Conservation (phyloP, 2,113 vertebrate genomes). For the Scortum barcoo region DNA sequence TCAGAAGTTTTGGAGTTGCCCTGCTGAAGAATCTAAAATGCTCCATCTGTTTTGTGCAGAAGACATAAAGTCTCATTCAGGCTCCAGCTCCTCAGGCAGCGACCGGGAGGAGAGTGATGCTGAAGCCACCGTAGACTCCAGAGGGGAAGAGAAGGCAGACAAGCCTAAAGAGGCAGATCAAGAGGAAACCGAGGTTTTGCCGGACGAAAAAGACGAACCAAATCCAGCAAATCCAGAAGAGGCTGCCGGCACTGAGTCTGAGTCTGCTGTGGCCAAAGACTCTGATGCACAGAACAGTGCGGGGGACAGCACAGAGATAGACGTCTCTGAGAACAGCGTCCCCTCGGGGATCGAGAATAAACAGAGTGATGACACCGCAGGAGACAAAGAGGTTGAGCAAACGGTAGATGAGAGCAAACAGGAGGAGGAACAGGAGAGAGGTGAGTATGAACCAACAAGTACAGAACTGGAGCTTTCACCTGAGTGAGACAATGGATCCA, state of each 20-base stretch:
- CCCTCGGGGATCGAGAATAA: constrained; percentile 45
- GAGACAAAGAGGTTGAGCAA: constrained; percentile 27
- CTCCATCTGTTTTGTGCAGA: constrained; percentile 49
- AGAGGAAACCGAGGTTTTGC: constrained; percentile 33
- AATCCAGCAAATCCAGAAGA: constrained; percentile 41
- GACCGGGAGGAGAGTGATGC: constrained; percentile 76
- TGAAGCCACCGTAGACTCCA: constrained; percentile 49
- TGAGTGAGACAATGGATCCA: constrained; percentile 31
- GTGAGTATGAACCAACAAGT: constrained; percentile 83
- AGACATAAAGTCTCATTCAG: constrained; percentile 75
- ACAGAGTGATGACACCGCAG: constrained; percentile 31
- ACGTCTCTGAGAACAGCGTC: constrained; percentile 62
- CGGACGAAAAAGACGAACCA: background rate
- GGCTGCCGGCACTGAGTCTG: background rate
- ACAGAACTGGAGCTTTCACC: constrained; percentile 15
- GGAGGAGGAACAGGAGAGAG: constrained; percentile 74
- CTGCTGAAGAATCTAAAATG: background rate
- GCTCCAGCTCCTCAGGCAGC: constrained; percentile 76
- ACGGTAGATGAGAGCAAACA: constrained; percentile 36
- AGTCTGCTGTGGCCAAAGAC: constrained; percentile 26
- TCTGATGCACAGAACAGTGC: constrained; percentile 46
- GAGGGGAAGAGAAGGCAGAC: constrained; percentile 42
- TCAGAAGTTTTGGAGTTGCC: background rate
- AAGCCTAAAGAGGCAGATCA: background rate
- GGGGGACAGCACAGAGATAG: constrained; percentile 49